These are phyloP conservation scores for Pyrochroa serraticornis DNA, from an alignment of 2,888 invertebrate species.

Conservation along the genomic window DNA sequence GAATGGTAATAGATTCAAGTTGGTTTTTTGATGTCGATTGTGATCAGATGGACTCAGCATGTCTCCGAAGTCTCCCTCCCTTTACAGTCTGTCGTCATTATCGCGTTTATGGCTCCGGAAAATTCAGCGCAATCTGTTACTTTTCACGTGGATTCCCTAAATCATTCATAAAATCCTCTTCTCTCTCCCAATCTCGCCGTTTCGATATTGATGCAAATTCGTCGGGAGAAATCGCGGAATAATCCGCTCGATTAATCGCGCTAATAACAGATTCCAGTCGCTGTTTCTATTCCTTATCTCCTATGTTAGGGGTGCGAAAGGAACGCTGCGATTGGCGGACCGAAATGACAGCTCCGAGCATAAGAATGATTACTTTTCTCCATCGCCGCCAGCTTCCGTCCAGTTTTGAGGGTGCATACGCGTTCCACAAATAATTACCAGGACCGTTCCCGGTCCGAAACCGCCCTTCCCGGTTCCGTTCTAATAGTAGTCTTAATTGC, in stretches of 20 bases:
- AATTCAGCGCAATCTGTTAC: slow-evolving; percentile 46
- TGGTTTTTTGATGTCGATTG: slow-evolving; percentile 50
- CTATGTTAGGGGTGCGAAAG: slow-evolving; percentile 8
- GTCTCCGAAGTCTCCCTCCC: slow-evolving; percentile 34
- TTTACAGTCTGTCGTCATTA: slow-evolving; percentile 35
- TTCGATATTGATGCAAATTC: no score
- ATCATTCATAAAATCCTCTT: neutral
- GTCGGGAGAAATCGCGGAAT: no score
- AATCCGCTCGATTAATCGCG: slow-evolving; percentile 13
- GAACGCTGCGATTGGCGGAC: slow-evolving; percentile 11
- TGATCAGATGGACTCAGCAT: slow-evolving; percentile 51
- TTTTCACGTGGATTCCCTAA: slow-evolving; percentile 16
- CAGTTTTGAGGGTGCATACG: slow-evolving; percentile 32
- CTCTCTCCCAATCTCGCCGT: no score
- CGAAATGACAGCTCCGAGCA: slow-evolving; percentile 40
- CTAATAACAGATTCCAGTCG: slow-evolving; percentile 14
- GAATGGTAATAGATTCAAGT: slow-evolving; percentile 50
- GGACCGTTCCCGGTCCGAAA: slow-evolving; percentile 2
- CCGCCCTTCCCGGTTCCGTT: slow-evolving; percentile 9
- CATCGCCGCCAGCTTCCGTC: slow-evolving; percentile 32
- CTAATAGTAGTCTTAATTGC: slow-evolving; percentile 11
- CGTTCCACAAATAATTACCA: slow-evolving; percentile 13
- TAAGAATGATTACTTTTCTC: slow-evolving; percentile 42
- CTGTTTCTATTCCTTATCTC: slow-evolving; percentile 10
- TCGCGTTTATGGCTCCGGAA: slow-evolving; percentile 41